A percentile compares a stretch with the other conserved stretches of the same genome.
Evolutionary conservation across 2,113 vertebrate genomes (phyloP).

Genomic region (Clinocottus analis): DNA sequence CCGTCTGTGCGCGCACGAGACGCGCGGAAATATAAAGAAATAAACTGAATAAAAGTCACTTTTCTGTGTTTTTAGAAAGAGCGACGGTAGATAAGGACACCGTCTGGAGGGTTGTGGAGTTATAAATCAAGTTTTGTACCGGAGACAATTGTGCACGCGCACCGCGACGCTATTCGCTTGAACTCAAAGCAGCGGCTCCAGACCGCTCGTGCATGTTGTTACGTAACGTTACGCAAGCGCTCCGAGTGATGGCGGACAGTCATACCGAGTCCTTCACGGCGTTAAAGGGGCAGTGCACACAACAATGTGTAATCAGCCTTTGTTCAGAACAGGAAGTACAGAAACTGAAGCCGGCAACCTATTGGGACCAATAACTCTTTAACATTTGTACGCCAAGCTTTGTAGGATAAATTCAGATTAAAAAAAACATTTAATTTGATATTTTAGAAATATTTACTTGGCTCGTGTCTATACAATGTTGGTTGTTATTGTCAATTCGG

Average conservation of each 20-base stretch:
- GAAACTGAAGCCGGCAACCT: background rate
- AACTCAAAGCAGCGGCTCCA: background rate
- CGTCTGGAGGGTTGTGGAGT: accelerated
- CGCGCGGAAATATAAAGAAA: background rate
- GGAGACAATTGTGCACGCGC: too few relatives aligned
- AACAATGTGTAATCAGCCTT: background rate
- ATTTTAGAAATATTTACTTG: background rate
- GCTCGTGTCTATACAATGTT: too few relatives aligned
- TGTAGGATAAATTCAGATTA: too few relatives aligned
- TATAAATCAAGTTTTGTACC: background rate
- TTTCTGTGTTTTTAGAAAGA: background rate
- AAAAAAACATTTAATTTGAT: background rate
- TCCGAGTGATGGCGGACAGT: background rate
- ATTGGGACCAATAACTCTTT: background rate
- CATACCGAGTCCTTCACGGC: background rate
- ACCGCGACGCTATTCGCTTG: too few relatives aligned
- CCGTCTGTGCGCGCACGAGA: background rate
- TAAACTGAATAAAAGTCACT: background rate
- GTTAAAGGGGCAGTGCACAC: background rate
- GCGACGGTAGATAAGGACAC: accelerated
- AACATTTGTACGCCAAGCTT: background rate
- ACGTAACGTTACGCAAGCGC: background rate
- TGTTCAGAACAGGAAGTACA: background rate
- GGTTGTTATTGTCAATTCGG: too few relatives aligned
- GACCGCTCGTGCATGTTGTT: background rate